phyloP scores from a whole-genome alignment of 2,888 invertebrate species.

The Nemotelus nigrinus region DNA sequence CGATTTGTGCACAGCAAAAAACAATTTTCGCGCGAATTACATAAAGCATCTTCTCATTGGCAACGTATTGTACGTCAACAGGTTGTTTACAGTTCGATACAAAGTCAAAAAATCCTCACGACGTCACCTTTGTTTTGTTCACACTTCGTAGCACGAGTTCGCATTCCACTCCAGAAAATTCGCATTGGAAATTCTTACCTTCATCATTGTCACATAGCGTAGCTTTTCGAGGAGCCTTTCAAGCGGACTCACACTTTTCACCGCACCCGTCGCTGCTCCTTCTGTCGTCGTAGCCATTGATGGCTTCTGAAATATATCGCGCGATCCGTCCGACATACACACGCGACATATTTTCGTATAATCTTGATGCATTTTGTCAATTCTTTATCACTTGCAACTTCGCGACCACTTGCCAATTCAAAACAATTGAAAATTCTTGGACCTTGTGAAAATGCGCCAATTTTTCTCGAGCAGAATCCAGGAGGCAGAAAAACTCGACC shows the following conservation, averaged over 20 bases:
- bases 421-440: conserved; percentile 7
- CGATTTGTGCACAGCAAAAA: background rate
- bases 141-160: background rate
- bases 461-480: conserved; percentile 3
- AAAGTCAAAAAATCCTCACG: conserved; percentile 2
- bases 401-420: background rate
- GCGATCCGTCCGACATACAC: conserved; percentile 51
- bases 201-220: conserved; percentile 52
- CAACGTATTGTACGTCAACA: conserved; percentile 25
- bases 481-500: background rate
- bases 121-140: background rate
- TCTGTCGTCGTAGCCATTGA: conserved; percentile 21
- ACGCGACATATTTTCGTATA: conserved; percentile 52
- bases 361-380: conserved; percentile 45
- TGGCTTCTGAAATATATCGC: conserved; percentile 51
- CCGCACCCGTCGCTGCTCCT: conserved; percentile 29
- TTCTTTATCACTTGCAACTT: background rate
- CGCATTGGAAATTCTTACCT: conserved; percentile 46
- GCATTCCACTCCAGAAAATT: background rate
- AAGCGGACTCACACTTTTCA: conserved; percentile 39
- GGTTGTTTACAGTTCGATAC: conserved; percentile 20
- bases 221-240: conserved; percentile 51
- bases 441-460: conserved; percentile 35
- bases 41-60: background rate
- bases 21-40: conserved; percentile 7